Conservation (phyloP, 2,888 invertebrate species). For the Tholera decimalis region DNA sequence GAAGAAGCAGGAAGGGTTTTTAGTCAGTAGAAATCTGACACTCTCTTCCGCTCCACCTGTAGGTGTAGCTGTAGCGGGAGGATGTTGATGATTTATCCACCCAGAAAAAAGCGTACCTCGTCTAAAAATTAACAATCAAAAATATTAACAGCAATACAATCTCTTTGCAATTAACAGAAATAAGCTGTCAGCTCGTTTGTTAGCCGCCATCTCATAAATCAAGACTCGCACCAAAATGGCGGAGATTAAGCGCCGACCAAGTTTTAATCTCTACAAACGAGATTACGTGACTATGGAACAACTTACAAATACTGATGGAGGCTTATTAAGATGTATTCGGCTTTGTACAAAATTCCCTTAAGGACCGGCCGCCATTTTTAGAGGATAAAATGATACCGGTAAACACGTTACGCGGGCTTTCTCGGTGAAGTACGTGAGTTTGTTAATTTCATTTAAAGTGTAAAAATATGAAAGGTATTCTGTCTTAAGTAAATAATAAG, state of each 20-base stretch:
- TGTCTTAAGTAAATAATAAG: too few species aligned
- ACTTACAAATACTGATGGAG: conserved; percentile 48
- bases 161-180: conserved; percentile 55
- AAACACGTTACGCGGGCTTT: conserved; percentile 13
- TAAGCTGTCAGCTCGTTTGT: conserved; percentile 65
- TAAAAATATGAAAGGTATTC: too few species aligned
- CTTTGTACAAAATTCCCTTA: conserved; percentile 30
- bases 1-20: too few species aligned
- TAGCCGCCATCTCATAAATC: conserved; percentile 64
- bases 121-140: conserved; percentile 36
- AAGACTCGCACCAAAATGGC: conserved; percentile 44
- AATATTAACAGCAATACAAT: conserved; percentile 58
- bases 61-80: too few species aligned
- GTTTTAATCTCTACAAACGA: conserved; percentile 69
- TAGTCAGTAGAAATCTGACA: too few species aligned
- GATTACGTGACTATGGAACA: conserved; percentile 64
- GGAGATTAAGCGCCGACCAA: conserved; percentile 66
- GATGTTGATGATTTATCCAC: too few species aligned
- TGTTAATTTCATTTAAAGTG: not conserved
- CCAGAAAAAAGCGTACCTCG: too few species aligned
- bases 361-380: conserved; percentile 16
- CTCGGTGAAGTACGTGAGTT: not conserved
- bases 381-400: conserved; percentile 19
- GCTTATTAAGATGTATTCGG: conserved; percentile 50
- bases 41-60: too few species aligned